A percentile compares a stretch with the other conserved stretches of the same genome.
Conservation (phyloP, 2,888 invertebrate species). For the Cheilosia grossa region DNA sequence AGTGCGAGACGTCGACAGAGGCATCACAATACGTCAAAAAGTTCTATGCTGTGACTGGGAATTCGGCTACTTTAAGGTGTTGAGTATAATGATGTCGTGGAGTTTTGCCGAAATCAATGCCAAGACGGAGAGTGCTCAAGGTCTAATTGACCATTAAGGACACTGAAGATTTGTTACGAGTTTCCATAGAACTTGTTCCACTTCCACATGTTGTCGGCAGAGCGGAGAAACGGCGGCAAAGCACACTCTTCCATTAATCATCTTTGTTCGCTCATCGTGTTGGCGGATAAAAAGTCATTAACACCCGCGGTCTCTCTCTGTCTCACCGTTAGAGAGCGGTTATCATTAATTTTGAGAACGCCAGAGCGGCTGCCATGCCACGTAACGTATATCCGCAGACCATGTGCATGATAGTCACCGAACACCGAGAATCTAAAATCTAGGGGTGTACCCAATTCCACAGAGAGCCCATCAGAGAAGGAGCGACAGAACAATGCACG, state of each 20-base stretch:
- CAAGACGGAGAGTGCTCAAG: slow-evolving; percentile 28
- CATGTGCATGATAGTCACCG: slow-evolving; percentile 59
- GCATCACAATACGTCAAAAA: slow-evolving; percentile 64
- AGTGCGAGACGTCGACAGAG: slow-evolving; percentile 38
- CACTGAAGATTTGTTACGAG: slow-evolving; percentile 15
- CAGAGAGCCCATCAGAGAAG: background rate
- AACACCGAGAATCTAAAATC: slow-evolving; percentile 60
- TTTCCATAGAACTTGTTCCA: slow-evolving; percentile 31
- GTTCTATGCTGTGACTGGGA: slow-evolving; percentile 76
- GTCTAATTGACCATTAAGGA: slow-evolving; percentile 61
- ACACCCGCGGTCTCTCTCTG: slow-evolving; percentile 60
- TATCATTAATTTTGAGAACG: slow-evolving; percentile 71
- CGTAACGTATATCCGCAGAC: slow-evolving; percentile 29
- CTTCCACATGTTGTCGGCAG: slow-evolving; percentile 45
- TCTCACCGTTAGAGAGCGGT: slow-evolving; percentile 37
- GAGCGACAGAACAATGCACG: slow-evolving; percentile 54
- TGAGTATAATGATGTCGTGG: slow-evolving; percentile 75
- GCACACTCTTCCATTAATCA: slow-evolving; percentile 60
- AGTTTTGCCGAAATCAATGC: slow-evolving; percentile 39
- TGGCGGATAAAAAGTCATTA: slow-evolving; percentile 74
- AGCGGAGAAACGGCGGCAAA: slow-evolving; percentile 18
- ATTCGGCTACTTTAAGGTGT: slow-evolving; percentile 78
- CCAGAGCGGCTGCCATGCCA: slow-evolving; percentile 66
- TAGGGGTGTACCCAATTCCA: slow-evolving; percentile 66
- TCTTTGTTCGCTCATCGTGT: slow-evolving; percentile 56